Base-by-base conservation (phyloP, 2,888 invertebrate genomes). In the Prenolepis imparis region DNA sequence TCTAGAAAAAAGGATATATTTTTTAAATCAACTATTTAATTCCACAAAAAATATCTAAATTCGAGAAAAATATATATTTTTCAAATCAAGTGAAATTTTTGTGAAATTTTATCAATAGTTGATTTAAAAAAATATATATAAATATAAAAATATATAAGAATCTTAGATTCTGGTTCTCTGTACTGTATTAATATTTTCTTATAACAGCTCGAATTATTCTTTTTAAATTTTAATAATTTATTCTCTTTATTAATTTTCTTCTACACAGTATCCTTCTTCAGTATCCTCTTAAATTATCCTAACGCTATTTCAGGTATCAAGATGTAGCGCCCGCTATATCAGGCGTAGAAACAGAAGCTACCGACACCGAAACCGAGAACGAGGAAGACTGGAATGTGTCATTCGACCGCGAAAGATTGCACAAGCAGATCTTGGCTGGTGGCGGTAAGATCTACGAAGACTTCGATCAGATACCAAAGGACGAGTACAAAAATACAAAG, bases 371-470 rank as follows among this genome's bases (percentile, higher is more conserved):
- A 15, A 96, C 96, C 0, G 96, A 96, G 64, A 95, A 95, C 8
- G 96, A 96, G 73, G 96, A 96, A 81, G 96, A 95, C 87, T 96
- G 96, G 95, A 95, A 95, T 0, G 92, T 93, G 41, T 95, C 95
- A 1, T 96, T 96, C 89, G 94, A 95, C 55, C 95, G 96, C 93
- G 96, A 96, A 41, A 95, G 96, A 18, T 93, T 97, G 6, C 95
- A 95, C 89, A 95, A 95, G 44, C 97, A 97, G 92, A 94, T 97
- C 41, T 95, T 95, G 73, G 95, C 95, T 0, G 97, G 96, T 5
- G 97, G 97, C 0, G 97, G 97, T 0, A 94, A 93, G 6, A 95
- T 97, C 0, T 96, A 97, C 87, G 96, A 96, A 0, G 90, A 95
- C 11, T 94, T 95, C 66, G 95, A 96, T 89, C 95, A 96, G 88